Base-by-base conservation (phyloP, 35 echinoderm and acorn worm species). In the Strongylocentrotus purpuratus region DNA sequence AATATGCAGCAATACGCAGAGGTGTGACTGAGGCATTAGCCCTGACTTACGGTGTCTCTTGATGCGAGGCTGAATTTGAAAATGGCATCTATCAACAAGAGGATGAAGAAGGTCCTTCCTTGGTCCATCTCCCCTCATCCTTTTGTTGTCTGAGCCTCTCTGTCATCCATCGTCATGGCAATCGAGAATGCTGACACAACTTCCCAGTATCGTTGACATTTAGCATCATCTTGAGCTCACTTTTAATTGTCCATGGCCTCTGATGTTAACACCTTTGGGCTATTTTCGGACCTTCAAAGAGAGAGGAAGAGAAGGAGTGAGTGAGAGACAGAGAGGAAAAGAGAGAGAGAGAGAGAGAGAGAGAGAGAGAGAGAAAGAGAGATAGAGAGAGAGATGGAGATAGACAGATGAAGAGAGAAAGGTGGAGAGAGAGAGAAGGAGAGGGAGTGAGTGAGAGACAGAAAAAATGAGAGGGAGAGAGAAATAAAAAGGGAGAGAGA, bases 191-290 rank as follows among this genome's bases (percentile, higher is more conserved):
- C 65, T 78, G 65, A 78, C 65, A 78, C 65, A 78, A 78, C 65
- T 78, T 78, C 65, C 65, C 65, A 78, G 20, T n/a, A 78, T 28
- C 65, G 65, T 78, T 78, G 65, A 78, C 65, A 78, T 78, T 78
- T 78, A 78, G 25, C 65, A 78, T 78, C 65, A 78, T 78, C 65
- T 59, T 78, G 65, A 78, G 25, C 65, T 78, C 28, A 28, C 20
- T n/a, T 22, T 28, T 78, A n/a, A 78, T 78, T 78, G 65, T 78
- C 65, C 28, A n/a, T 78, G 65, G 28, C 65, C 65, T 78, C 65
- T 18, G 17, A 78, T 78, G 20, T 78, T 78, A 78, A 78, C 65
- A 78, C 65, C 65, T 78, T 31, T 28, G 20, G 65, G 65, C 20
- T 78, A 78, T 78, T 78, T n/a, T 78, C 20, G 22, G 65, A 78